These are phyloP conservation scores for Hybos culiciformis DNA, from an alignment of 2,888 invertebrate species.

Conservation along the genomic window DNA sequence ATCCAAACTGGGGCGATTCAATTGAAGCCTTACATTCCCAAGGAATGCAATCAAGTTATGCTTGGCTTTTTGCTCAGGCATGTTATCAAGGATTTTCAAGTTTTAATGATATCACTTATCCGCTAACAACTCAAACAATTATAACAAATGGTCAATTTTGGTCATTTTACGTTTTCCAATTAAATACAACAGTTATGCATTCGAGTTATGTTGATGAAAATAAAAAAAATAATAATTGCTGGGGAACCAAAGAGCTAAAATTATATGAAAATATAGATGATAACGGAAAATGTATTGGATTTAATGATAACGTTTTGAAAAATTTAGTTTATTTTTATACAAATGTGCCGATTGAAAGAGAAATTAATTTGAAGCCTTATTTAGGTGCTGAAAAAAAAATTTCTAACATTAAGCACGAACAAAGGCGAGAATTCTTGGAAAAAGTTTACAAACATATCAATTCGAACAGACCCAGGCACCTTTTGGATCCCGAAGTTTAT, in stretches of 20 bases:
- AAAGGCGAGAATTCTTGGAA: conserved; percentile 57
- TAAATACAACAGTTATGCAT: conserved; percentile 69
- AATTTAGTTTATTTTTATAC: conserved; percentile 59
- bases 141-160: conserved; percentile 78
- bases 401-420: conserved; percentile 55
- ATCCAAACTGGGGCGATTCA: conserved; percentile 42
- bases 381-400: conserved; percentile 40
- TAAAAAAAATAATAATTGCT: conserved; percentile 64
- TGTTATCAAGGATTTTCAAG: conserved; percentile 80
- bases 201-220: conserved; percentile 49
- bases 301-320: conserved; percentile 67
- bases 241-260: conserved; percentile 55
- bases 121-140: conserved; percentile 74
- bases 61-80: conserved; percentile 67
- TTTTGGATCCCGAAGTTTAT: conserved; percentile 53
- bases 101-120: conserved; percentile 81
- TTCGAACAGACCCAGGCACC: conserved; percentile 50
- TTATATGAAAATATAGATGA: conserved; percentile 63
- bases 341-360: conserved; percentile 49
- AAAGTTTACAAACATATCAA: conserved; percentile 51
- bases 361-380: conserved; percentile 58
- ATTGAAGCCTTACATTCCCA: conserved; percentile 55
- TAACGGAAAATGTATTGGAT: conserved; percentile 51
- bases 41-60: conserved; percentile 66
- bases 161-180: conserved; percentile 80